A percentile compares a stretch with the other conserved stretches of the same genome.
phyloP scores from a whole-genome alignment of 2,888 invertebrate species.

The Lucinisca nassula region DNA sequence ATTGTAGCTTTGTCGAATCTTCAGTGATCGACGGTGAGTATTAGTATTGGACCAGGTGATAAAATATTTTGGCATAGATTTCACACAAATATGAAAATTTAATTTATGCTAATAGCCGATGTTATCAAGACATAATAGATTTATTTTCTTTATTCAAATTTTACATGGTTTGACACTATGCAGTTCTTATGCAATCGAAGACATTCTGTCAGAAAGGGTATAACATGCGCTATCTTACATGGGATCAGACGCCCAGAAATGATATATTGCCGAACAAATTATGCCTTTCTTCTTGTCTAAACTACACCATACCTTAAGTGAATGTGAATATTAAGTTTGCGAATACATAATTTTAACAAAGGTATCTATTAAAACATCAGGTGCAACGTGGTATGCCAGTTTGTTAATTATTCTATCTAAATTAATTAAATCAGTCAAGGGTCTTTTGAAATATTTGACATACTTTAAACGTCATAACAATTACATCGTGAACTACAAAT shows the following conservation, averaged over 20 bases:
- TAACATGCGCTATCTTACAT: neutral
- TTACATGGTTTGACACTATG: neutral
- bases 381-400: no score
- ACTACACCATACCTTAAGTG: neutral
- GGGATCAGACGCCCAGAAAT: neutral
- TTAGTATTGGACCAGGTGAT: no score
- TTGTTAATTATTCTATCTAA: no score
- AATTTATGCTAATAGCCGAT: constrained; percentile 9
- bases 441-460: no score
- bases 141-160: neutral
- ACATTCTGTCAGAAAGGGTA: neutral
- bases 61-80: no score
- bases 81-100: constrained; percentile 10
- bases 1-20: no score
- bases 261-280: constrained; percentile 1
- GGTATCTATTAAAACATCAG: neutral
- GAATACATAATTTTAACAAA: neutral
- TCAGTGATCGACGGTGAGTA: no score
- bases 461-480: no score
- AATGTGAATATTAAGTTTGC: neutral
- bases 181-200: neutral
- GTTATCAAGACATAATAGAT: neutral
- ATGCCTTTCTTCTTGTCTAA: neutral
- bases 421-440: no score
- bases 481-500: no score